Percentiles rank a stretch among this genome's conserved stretches.
Conservation (phyloP, 2,888 invertebrate species). For the Chloromyia formosa region DNA sequence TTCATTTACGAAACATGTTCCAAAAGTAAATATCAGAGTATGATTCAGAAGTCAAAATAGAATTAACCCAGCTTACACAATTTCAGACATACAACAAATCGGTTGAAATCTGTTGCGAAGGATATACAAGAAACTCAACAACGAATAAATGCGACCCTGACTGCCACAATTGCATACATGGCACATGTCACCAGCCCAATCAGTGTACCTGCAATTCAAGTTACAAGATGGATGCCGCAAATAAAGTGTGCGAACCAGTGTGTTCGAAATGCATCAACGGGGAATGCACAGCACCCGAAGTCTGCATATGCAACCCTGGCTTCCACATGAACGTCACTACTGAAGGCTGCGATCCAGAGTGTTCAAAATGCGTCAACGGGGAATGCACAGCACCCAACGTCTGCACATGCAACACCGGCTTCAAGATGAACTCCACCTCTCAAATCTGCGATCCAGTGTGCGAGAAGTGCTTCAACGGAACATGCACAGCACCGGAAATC, state of each 20-base stretch:
- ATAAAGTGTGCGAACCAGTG: not conserved
- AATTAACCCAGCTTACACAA: no score
- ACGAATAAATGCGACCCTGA: not conserved
- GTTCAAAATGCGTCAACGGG: conserved; percentile 50
- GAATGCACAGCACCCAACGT: conserved; percentile 62
- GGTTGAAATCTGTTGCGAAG: no score
- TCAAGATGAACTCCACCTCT: conserved; percentile 56
- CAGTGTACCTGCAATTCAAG: not conserved
- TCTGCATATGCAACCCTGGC: not conserved
- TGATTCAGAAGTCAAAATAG: no score
- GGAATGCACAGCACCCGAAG: not conserved
- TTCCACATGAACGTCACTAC: not conserved
- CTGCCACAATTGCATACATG: not conserved
- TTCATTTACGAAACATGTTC: not conserved
- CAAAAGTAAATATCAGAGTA: no score
- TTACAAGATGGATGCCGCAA: not conserved
- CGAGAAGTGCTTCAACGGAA: conserved; percentile 65
- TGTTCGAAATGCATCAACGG: not conserved
- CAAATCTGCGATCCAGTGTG: conserved; percentile 57
- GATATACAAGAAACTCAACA: not conserved
- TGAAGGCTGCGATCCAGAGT: not conserved
- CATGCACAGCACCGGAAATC: conserved; percentile 68
- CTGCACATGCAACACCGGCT: conserved; percentile 64
- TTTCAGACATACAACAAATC: no score
- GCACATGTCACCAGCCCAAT: not conserved